Evolutionary conservation across 2,113 vertebrate genomes (phyloP).

Genomic region (Nothobranchius furzeri): DNA sequence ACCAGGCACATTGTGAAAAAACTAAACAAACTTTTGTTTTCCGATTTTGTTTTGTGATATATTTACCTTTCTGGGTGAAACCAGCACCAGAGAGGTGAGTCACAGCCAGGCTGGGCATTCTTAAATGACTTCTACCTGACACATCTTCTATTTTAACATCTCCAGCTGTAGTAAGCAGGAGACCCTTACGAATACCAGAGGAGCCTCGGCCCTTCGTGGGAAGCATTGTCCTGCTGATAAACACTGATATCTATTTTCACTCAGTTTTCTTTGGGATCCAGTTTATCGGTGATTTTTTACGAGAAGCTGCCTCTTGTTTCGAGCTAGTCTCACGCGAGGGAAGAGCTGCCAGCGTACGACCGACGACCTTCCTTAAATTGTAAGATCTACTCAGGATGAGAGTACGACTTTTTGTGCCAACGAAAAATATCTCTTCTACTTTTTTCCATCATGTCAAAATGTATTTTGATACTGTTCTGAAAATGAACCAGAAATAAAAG

Average conservation of each 20-base stretch:
- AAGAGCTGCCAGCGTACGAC: no score
- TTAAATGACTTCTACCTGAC: conserved; percentile 1
- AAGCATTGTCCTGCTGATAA: neutral
- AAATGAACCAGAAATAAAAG: conserved; percentile 14
- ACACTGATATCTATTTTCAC: conserved; percentile 6
- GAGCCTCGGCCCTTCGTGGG: neutral
- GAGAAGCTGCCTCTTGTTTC: no score
- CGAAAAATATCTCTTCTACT: conserved; percentile 67
- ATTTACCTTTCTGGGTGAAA: neutral
- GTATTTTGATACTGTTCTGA: conserved; percentile 73
- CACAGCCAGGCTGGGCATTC: neutral
- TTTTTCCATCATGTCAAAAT: conserved; percentile 39
- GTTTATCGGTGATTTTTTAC: no score
- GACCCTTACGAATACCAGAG: neutral
- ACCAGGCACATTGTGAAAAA: conserved; percentile 23
- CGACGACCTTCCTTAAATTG: no score
- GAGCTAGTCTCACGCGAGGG: no score
- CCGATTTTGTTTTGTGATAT: neutral
- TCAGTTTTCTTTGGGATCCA: conserved; percentile 5
- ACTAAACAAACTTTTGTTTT: conserved; percentile 16
- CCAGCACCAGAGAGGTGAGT: neutral
- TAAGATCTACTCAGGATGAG: conserved; percentile 63
- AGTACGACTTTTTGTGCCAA: conserved; percentile 69
- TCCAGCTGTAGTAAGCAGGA: no score
- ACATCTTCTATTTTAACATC: neutral